Percentiles rank a stretch among this genome's conserved stretches.
phyloP scores from a whole-genome alignment of 2,888 invertebrate species.

The Danaus chrysippus region DNA sequence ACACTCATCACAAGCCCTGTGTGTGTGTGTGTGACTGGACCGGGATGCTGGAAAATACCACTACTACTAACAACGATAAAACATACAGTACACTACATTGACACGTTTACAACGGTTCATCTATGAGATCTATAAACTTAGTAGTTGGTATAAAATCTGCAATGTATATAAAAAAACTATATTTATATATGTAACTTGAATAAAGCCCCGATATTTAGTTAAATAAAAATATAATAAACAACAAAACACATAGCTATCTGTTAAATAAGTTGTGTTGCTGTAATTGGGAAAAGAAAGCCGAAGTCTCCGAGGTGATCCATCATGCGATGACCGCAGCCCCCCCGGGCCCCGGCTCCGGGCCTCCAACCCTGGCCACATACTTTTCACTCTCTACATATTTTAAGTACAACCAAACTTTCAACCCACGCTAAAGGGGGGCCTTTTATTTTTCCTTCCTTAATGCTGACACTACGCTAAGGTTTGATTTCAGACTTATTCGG shows the following conservation, averaged over 20 bases:
- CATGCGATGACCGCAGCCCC: conserved; percentile 73
- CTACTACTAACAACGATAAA: not conserved
- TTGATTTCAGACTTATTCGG: not conserved
- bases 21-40: conserved; percentile 51
- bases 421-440: conserved; percentile 58
- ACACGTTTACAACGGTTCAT: too few relatives aligned
- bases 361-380: conserved; percentile 67
- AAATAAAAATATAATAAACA: too few relatives aligned
- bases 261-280: conserved; percentile 61
- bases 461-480: conserved; percentile 22
- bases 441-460: conserved; percentile 57
- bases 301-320: conserved; percentile 74
- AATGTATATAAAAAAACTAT: not conserved
- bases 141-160: too few relatives aligned
- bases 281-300: conserved; percentile 70
- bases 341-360: conserved; percentile 56
- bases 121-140: too few relatives aligned
- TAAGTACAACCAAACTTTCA: conserved; percentile 78
- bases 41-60: conserved; percentile 32
- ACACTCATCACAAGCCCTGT: conserved; percentile 60
- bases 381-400: conserved; percentile 80
- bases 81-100: too few relatives aligned
- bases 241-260: not conserved
- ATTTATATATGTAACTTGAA: not conserved
- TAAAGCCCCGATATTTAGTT: not conserved